Base-by-base conservation (phyloP, 2,888 invertebrate species). In the Harpagoxenus sublaevis region DNA sequence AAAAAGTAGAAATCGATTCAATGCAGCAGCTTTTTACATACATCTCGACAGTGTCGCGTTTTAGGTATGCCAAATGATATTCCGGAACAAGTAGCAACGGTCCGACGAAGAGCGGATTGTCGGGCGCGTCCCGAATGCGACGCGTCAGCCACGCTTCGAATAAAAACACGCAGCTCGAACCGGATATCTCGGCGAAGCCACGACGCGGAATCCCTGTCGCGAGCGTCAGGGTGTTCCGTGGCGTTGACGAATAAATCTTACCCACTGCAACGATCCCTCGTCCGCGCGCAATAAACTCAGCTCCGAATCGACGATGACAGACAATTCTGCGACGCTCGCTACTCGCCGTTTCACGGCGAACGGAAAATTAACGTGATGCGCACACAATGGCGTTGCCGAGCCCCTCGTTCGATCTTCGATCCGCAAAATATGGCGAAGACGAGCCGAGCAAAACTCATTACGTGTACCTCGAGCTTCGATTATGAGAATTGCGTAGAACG, bases 331-430 rank as follows among this genome's bases (percentile, higher is more conserved):
- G 12, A 66, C 0, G 12, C 23, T 15, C 1, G 28, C 0, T 12
- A 6, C 35, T 53, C 51, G 23, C 3, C 39, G 1, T 55, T 57
- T 70, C 62, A 18, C n/a, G n/a, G 9, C 12, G 63, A 62, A 51
- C 18, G 35, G 53, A 68, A 48, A 60, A 85, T 63, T 74, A 82
- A 28, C 45, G 68, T 81, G 82, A 90, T 87, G 65, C 31, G 18
- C 86, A 84, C 85, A 89, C 87, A 92, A 92, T 92, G 93, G 93
- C 93, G 92, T 90, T 90, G 79, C 87, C 87, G 60, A 55, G 18
- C 84, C 78, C 84, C 84, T 84, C 66, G 84, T 87, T 86, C 86
- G 85, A 88, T 86, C 83, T 87, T 86, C 86, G 85, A 88, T 86
- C 83, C 55, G 66, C 66, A 85, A 88, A 90, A 90, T 88, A 90